phyloP scores from a whole-genome alignment of 2,888 invertebrate genomes.

The Machimus rusticus region DNA sequence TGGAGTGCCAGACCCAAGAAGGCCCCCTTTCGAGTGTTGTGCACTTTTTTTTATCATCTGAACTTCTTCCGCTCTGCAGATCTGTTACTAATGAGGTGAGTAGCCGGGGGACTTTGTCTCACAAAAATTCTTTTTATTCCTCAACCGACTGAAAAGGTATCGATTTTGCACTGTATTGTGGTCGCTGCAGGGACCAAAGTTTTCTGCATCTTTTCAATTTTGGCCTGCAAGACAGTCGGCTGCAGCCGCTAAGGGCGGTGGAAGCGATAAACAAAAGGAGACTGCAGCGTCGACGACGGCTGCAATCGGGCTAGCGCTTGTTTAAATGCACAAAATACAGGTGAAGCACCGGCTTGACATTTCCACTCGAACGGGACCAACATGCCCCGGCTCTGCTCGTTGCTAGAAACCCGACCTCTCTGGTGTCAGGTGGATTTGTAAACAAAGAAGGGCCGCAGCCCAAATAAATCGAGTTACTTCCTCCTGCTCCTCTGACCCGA shows the following conservation, averaged over 20 bases:
- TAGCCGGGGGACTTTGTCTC: not conserved
- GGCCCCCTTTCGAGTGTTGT: not conserved
- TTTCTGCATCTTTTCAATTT: not conserved
- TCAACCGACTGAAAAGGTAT: not conserved
- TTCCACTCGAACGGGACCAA: not conserved
- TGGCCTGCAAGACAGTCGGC: not conserved
- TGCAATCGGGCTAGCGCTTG: not conserved
- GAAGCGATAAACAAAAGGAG: not conserved
- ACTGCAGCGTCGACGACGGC: not conserved
- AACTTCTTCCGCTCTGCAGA: not conserved
- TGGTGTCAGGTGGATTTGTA: not conserved
- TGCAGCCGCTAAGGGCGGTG: too few relatives aligned
- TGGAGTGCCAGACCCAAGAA: not conserved
- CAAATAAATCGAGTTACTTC: not conserved
- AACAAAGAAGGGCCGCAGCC: not conserved
- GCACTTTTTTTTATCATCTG: not conserved
- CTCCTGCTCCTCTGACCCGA: not conserved
- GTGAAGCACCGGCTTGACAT: not conserved
- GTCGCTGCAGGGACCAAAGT: not conserved
- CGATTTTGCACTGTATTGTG: not conserved
- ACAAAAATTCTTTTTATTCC: not conserved
- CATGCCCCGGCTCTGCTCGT: not conserved
- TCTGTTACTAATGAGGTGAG: not conserved
- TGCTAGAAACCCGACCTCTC: not conserved
- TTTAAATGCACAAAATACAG: not conserved